Evolutionary conservation across 2,888 invertebrate genomes (phyloP).

Genomic region (Papilio demoleus): DNA sequence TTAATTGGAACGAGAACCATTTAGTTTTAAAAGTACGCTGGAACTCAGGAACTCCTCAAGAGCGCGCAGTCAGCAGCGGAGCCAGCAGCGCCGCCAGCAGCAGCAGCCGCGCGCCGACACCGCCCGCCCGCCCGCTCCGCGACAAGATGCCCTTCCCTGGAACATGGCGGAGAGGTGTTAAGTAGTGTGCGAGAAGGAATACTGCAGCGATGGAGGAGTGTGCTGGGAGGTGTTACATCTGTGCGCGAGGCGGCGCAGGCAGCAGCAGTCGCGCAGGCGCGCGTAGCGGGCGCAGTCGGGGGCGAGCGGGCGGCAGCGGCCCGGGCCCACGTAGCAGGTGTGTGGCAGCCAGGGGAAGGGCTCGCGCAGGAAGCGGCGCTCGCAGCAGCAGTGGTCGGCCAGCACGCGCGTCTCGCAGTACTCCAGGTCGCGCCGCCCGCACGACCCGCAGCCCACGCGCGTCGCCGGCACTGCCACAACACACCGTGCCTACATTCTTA

Average conservation of each 20-base stretch:
- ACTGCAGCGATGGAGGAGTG: not conserved
- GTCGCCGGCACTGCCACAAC: slow-evolving; percentile 58
- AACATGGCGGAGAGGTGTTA: not conserved
- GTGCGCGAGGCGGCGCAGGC: slow-evolving; percentile 82
- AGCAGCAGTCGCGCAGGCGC: slow-evolving; percentile 87
- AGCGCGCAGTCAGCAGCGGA: slow-evolving; percentile 50
- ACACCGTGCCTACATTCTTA: no score
- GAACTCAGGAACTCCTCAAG: no score
- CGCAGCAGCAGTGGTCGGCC: slow-evolving; percentile 80
- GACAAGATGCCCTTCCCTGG: slow-evolving; percentile 75
- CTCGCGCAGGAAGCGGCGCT: slow-evolving; percentile 84
- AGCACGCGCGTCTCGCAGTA: slow-evolving; percentile 86
- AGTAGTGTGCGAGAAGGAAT: not conserved
- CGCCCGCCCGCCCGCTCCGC: slow-evolving; percentile 49
- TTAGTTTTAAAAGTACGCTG: no score
- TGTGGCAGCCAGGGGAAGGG: slow-evolving; percentile 87
- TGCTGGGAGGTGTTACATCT: slow-evolving; percentile 81
- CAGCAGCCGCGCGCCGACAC: slow-evolving; percentile 59
- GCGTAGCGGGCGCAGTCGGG: slow-evolving; percentile 85
- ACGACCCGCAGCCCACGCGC: slow-evolving; percentile 84
- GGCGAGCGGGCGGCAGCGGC: slow-evolving; percentile 84
- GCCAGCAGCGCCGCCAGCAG: slow-evolving; percentile 42
- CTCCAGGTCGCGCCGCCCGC: slow-evolving; percentile 83
- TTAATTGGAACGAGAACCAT: no score
- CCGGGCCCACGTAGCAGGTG: slow-evolving; percentile 85